Evolutionary conservation across 2,797 vertebrate species (phyloP).

Genomic region (Spinus olivaceus): DNA sequence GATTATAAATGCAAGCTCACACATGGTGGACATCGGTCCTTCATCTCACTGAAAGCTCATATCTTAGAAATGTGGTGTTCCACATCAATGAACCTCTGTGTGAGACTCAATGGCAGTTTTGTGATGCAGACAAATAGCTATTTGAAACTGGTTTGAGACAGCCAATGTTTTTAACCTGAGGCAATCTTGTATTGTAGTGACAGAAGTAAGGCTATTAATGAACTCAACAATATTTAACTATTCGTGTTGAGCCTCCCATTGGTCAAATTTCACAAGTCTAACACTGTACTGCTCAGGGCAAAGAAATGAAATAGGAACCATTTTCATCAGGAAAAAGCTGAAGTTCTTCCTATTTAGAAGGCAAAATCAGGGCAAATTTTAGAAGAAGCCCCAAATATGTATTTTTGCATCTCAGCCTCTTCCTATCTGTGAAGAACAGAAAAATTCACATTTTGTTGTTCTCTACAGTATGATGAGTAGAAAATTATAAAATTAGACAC

Average conservation of each 20-base stretch:
- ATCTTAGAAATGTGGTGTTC: slow-evolving; percentile 42
- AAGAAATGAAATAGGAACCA: neutral
- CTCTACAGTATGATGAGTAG: neutral
- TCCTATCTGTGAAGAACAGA: neutral
- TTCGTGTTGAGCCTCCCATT: neutral
- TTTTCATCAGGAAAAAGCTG: neutral
- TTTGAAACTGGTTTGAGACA: slow-evolving; percentile 40
- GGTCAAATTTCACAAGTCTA: slow-evolving; percentile 9
- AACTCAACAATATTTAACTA: slow-evolving; percentile 44
- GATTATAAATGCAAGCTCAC: slow-evolving; percentile 32
- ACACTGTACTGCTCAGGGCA: neutral
- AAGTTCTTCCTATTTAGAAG: neutral
- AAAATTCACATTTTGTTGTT: neutral
- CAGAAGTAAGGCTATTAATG: slow-evolving; percentile 41
- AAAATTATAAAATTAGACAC: neutral
- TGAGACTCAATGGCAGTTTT: slow-evolving; percentile 56
- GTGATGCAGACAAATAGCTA: slow-evolving; percentile 60
- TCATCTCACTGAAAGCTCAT: slow-evolving; percentile 42
- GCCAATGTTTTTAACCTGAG: slow-evolving; percentile 31
- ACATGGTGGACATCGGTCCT: neutral
- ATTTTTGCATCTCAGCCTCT: neutral
- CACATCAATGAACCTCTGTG: slow-evolving; percentile 48
- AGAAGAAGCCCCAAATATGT: neutral
- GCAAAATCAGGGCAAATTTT: neutral
- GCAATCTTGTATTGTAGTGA: slow-evolving; percentile 27